Base-by-base conservation (phyloP, 1,140 invertebrate species). In the Geopemphigus sp. region DNA sequence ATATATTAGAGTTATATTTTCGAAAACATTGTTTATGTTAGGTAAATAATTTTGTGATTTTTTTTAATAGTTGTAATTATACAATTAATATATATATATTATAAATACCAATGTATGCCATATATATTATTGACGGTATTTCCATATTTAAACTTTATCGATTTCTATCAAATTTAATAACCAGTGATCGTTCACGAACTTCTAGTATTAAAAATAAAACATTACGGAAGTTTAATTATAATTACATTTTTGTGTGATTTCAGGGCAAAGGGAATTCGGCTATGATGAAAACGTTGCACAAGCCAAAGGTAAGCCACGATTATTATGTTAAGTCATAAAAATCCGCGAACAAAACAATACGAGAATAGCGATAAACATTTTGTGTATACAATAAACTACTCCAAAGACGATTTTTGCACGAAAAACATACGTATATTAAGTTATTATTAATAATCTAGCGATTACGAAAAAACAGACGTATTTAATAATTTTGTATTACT, bases 301-400 rank as follows among this genome's bases (percentile, higher is more conserved):
- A 78, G 56, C 73, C 73, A 78, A 78, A 78, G 73, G 73, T 78
- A 78, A 78, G 73, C 73, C 39, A 78, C n/a, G 73, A 78, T 78
- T 63, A 59, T 78, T 78, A 78, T 78, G 73, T 78, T 78, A 78
- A 78, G 47, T 78, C 73, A 78, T 78, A 78, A 78, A 72, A 61
- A 61, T 39, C 47, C 47, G 10, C 24, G 68, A 70, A 53, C 68
- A 17, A 70, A 70, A 70, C 15, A 53, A 70, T 29, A 24, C 12
- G 19, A 56, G 15, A 17, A 15, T 72, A 72, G 26, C 32, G 6
- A 15, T 54, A 39, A 74, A 57, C 45, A 39, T 59, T 64, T 57
- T 74, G 17, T 70, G 24, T 19, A 50, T 50, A 26, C 14, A 22
- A 68, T 24, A 68, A 68, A n/a, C 64, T 47, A 68, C 47, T 68